Evolutionary conservation across 2,888 invertebrate genomes (phyloP).

Genomic region (Pseudoips prasinana): DNA sequence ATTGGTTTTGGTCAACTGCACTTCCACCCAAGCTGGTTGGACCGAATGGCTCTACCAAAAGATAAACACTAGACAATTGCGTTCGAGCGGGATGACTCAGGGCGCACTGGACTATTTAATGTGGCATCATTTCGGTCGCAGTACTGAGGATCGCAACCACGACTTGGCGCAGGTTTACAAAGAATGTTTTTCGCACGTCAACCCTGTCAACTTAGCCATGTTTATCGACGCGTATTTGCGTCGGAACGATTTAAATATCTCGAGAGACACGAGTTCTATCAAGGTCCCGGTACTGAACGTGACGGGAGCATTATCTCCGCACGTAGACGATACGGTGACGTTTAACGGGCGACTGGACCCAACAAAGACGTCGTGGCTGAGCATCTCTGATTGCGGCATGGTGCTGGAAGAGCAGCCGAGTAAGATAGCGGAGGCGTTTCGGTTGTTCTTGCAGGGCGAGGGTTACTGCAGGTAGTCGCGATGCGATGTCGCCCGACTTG

Average conservation of each 20-base stretch:
- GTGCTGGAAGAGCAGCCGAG: slow-evolving; percentile 98
- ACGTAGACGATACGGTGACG: slow-evolving; percentile 97
- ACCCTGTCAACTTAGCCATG: slow-evolving; percentile 96
- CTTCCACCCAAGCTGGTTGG: slow-evolving; percentile 97
- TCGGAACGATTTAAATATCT: slow-evolving; percentile 94
- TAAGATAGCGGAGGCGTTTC: slow-evolving; percentile 98
- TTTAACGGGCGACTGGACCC: slow-evolving; percentile 98
- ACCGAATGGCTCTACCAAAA: slow-evolving; percentile 99
- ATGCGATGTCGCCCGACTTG: slow-evolving; percentile 36
- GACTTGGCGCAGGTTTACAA: slow-evolving; percentile 97
- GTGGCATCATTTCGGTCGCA: slow-evolving; percentile 99
- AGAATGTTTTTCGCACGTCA: slow-evolving; percentile 96
- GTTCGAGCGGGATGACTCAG: slow-evolving; percentile 95
- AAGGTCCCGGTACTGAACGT: slow-evolving; percentile 96
- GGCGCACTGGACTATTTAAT: slow-evolving; percentile 97
- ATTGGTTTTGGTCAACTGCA: slow-evolving; percentile 95
- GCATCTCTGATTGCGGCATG: slow-evolving; percentile 99
- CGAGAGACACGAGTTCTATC: slow-evolving; percentile 83
- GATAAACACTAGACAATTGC: slow-evolving; percentile 93
- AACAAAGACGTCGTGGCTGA: slow-evolving; percentile 98
- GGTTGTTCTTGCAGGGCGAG: slow-evolving; percentile 98
- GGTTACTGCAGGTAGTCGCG: slow-evolving; percentile 92
- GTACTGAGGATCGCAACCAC: slow-evolving; percentile 94
- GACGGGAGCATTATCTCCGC: slow-evolving; percentile 96
- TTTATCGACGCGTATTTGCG: slow-evolving; percentile 97